phyloP scores from a whole-genome alignment of 2,888 invertebrate species.

The Magallana nippona region DNA sequence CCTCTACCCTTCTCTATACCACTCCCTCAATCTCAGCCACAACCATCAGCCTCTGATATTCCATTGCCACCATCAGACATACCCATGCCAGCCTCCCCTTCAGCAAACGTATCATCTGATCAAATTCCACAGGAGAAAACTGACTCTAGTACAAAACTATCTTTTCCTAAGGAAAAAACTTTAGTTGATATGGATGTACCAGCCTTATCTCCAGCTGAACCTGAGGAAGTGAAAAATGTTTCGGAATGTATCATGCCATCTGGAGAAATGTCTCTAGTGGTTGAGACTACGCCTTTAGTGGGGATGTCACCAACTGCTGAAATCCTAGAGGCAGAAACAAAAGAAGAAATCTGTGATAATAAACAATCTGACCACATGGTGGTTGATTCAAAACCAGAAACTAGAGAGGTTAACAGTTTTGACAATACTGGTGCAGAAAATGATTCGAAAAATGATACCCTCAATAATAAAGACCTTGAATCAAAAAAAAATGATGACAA shows the following conservation, averaged over 20 bases:
- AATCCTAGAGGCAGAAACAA: constrained; percentile 22
- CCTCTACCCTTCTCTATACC: constrained; percentile 29
- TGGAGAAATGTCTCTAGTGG: constrained; percentile 25
- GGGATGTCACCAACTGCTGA: constrained; percentile 46
- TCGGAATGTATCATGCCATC: constrained; percentile 11
- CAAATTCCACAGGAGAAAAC: neutral
- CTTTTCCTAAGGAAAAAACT: neutral
- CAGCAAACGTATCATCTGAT: constrained; percentile 13
- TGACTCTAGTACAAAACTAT: neutral
- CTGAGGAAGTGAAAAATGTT: constrained; percentile 44
- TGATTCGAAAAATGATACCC: constrained; percentile 28
- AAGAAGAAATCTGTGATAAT: constrained; percentile 27
- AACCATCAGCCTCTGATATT: constrained; percentile 39
- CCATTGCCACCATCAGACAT: constrained; percentile 28
- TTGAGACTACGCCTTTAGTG: constrained; percentile 37
- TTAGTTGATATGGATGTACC: constrained; percentile 33
- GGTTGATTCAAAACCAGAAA: neutral
- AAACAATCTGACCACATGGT: neutral
- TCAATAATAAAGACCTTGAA: constrained; percentile 33
- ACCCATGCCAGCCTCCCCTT: constrained; percentile 33
- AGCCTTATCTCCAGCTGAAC: constrained; percentile 41
- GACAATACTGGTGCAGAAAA: constrained; percentile 16
- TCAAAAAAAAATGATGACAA: constrained; percentile 36
- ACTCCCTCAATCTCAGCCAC: neutral
- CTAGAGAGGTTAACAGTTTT: neutral